These are phyloP conservation scores for Nephrotoma guestfalica DNA, from an alignment of 2,888 invertebrate genomes.

Conservation along the genomic window DNA sequence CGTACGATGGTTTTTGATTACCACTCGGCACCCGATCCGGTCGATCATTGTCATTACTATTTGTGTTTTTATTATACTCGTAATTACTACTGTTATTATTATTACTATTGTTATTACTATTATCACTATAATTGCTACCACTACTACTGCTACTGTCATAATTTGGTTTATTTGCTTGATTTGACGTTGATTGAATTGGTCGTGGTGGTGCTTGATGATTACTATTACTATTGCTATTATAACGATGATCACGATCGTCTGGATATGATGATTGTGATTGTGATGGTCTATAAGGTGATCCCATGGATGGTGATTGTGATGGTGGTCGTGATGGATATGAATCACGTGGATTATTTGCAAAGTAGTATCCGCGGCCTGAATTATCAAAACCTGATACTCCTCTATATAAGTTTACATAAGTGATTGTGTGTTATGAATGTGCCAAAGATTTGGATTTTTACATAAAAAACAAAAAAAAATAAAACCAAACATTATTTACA, in stretches of 20 bases:
- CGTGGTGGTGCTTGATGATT: constrained; percentile 3
- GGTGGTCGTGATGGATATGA: constrained; percentile 10
- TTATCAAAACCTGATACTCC: constrained; percentile 49
- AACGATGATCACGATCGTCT: background rate
- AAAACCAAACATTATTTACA: background rate
- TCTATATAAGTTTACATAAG: constrained; percentile 20
- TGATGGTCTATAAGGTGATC: constrained; percentile 9
- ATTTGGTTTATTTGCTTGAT: constrained; percentile 8
- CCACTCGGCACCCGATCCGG: background rate
- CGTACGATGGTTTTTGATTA: background rate
- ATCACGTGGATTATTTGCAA: constrained; percentile 36
- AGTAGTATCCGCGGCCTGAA: constrained; percentile 46
- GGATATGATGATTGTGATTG: background rate
- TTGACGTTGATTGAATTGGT: background rate
- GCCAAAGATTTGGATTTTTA: background rate
- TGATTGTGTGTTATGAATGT: constrained; percentile 4
- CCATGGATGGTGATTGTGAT: constrained; percentile 10
- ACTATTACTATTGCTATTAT: constrained; percentile 1
- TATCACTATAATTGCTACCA: constrained; percentile 11
- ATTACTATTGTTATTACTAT: background rate
- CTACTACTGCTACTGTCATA: constrained; percentile 11
- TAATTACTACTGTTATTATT: background rate
- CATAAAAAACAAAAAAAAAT: background rate
- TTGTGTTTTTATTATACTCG: background rate
- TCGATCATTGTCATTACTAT: background rate